Base-by-base conservation (phyloP, 2,888 invertebrate species). In the Bellardia bayeri region DNA sequence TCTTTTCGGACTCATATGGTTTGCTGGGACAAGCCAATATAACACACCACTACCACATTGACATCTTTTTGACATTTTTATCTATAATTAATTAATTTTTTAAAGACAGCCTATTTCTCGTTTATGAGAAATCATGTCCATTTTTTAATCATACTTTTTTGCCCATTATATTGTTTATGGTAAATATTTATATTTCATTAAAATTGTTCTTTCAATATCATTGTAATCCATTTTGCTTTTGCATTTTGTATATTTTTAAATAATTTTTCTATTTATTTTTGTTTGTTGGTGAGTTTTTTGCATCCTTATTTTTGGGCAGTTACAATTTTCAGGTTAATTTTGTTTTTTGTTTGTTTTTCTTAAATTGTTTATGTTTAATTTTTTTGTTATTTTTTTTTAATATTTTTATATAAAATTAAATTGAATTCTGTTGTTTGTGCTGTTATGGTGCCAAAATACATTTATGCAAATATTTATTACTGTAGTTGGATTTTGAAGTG, bases 381-480 rank as follows among this genome's bases (percentile, higher is more conserved):
- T 49, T 80, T 42, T 42, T 75, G 69, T 37, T 82, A 33, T 23
- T 69, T 76, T 14, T 64, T 79, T 76, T 76, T 78, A 9, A 56
- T 64, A 42, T 64, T 61, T 49, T 68, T 71, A 54, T 80, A 42
- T 49, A 69, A 78, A 64, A 54, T 68, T 84, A 68, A 81, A 58
- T 74, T 86, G 66, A 45, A 74, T 66, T 76, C 33, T 54, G 7
- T 71, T 72, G 30, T 82, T 86, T 75, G 81, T 85, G 85, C 85
- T 79, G 23, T 79, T 72, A 72, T 81, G 80, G 87, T 88, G 87
- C 83, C 72, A 81, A 88, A 88, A 75, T 86, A 88, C 88, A 86
- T 63, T 83, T 75, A 87, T 74, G 71, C 66, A 75, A 79, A 80
- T 81, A 72, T 63, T 61, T 64, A 58, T 69, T 58, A 89, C 8